A percentile compares a stretch with the other conserved stretches of the same genome.
These are phyloP conservation scores for Neoarius graeffei DNA, from an alignment of 2,113 vertebrate genomes.

Conservation along the genomic window DNA sequence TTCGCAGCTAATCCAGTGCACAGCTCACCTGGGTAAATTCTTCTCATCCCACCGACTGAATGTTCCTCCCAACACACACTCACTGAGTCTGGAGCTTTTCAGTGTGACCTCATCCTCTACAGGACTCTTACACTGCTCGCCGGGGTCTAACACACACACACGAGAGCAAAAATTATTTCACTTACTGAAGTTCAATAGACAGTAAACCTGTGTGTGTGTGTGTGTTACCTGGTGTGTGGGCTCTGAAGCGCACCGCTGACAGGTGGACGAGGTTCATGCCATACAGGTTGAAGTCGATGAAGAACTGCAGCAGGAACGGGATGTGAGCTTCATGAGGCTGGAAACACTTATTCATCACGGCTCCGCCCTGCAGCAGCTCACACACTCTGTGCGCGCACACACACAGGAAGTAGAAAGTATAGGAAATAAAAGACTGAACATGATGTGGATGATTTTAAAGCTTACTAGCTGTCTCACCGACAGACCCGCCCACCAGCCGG, in stretches of 20 bases:
- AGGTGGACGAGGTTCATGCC: conserved; percentile 97
- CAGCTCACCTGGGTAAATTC: conserved; percentile 85
- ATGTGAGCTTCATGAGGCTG: conserved; percentile 98
- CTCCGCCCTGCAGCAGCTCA: conserved; percentile 95
- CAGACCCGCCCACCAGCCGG: too few species aligned
- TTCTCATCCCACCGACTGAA: conserved; percentile 85
- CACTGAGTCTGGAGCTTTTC: conserved; percentile 69
- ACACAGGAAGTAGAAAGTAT: background rate
- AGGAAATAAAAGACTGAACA: background rate
- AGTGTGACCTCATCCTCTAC: conserved; percentile 49
- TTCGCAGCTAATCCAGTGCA: background rate
- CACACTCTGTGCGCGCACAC: conserved; percentile 79
- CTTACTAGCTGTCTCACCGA: too few species aligned
- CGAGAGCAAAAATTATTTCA: background rate
- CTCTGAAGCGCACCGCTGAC: conserved; percentile 92
- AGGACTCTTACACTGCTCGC: conserved; percentile 37
- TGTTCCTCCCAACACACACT: conserved; percentile 71
- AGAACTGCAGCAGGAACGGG: conserved; percentile 97
- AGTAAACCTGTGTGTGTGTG: background rate
- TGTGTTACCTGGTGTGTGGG: conserved; percentile 78
- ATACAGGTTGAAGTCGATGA: conserved; percentile 98
- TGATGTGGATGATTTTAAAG: background rate
- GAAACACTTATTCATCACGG: conserved; percentile 96
- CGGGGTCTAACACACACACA: conserved; percentile 49
- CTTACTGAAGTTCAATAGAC: background rate